These are phyloP conservation scores for Pseudoips prasinana DNA, from an alignment of 2,888 invertebrate genomes.

Conservation along the genomic window DNA sequence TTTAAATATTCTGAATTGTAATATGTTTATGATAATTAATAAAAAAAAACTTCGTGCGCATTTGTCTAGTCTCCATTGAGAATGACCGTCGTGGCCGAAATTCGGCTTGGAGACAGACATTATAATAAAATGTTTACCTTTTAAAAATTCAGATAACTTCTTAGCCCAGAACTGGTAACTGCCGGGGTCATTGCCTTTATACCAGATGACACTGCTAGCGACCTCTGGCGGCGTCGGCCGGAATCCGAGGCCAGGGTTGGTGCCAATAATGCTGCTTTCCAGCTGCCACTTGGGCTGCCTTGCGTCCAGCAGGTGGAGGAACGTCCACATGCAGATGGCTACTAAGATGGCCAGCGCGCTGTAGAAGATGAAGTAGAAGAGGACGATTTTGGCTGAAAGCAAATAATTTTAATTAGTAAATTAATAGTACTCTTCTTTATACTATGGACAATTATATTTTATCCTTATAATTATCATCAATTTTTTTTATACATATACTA, in stretches of 20 bases:
- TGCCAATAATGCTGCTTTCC: slow-evolving; percentile 93
- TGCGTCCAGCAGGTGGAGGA: slow-evolving; percentile 94
- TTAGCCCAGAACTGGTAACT: slow-evolving; percentile 91
- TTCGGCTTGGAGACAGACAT: too few relatives aligned
- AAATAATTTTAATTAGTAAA: too few relatives aligned
- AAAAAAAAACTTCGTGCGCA: too few relatives aligned
- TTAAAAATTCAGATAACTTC: slow-evolving; percentile 87
- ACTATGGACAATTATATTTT: too few relatives aligned
- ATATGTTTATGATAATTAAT: too few relatives aligned
- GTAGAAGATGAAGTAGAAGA: slow-evolving; percentile 98
- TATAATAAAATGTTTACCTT: slow-evolving; percentile 83
- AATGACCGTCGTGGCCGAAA: too few relatives aligned
- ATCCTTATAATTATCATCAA: too few relatives aligned
- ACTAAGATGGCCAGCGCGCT: slow-evolving; percentile 95
- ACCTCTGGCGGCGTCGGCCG: slow-evolving; percentile 94
- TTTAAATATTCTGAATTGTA: too few relatives aligned
- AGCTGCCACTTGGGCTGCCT: slow-evolving; percentile 95
- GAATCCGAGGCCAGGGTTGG: slow-evolving; percentile 98
- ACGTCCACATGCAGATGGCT: slow-evolving; percentile 96
- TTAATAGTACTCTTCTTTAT: too few relatives aligned
- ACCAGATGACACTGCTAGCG: slow-evolving; percentile 97
- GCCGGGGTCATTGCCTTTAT: slow-evolving; percentile 89
- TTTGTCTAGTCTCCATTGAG: too few relatives aligned
- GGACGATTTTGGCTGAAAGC: slow-evolving; percentile 92
- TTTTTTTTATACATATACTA: too few relatives aligned